Evolutionary conservation across 2,797 vertebrate species (phyloP).

Genomic region (Steatocranus sp.): DNA sequence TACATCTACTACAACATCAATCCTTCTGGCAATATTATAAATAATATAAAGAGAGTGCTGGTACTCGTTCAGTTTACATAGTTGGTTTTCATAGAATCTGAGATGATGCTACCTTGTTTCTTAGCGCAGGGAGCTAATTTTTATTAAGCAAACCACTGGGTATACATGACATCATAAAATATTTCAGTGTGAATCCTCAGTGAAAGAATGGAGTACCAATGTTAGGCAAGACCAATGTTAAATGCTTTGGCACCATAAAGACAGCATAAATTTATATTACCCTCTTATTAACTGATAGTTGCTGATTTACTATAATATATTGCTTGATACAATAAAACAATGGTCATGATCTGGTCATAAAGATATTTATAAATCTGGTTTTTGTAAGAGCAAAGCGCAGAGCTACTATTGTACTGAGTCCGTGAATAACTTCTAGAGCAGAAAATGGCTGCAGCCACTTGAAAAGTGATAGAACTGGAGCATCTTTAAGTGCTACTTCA

Average conservation of each 20-base stretch:
- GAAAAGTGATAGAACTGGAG: background rate
- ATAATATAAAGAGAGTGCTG: background rate
- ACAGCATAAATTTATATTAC: background rate
- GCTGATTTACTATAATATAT: background rate
- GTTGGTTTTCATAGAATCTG: background rate
- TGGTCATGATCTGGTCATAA: background rate
- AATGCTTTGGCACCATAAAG: background rate
- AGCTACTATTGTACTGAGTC: background rate
- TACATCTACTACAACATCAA: background rate
- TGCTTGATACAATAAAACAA: background rate
- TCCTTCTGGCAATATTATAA: background rate
- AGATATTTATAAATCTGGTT: background rate
- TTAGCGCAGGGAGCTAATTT: background rate
- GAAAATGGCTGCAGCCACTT: background rate
- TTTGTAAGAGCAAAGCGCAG: background rate
- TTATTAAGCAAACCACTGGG: background rate
- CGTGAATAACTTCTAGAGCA: background rate
- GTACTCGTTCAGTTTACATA: background rate
- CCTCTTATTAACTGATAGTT: background rate
- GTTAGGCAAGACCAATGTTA: background rate
- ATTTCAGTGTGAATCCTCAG: background rate
- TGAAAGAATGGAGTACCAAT: background rate
- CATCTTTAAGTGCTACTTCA: background rate
- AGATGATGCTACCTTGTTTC: background rate
- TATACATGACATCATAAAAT: background rate